Conservation (phyloP, 2,888 invertebrate species). For the Drosophila merina region DNA sequence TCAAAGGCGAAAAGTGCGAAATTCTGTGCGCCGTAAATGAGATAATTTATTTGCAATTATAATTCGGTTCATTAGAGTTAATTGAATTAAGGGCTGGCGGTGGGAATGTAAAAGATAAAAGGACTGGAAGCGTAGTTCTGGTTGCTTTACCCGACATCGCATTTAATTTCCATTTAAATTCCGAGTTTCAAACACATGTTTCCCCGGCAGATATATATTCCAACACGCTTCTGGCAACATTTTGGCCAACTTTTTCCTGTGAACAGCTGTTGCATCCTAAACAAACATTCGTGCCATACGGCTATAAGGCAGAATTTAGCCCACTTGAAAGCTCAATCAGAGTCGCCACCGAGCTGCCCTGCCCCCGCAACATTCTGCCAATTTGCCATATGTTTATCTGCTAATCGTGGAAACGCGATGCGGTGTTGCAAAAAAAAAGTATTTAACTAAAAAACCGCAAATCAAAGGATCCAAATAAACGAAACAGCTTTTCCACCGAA, state of each 20-base stretch:
- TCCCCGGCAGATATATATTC: not conserved
- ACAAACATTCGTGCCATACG: slow-evolving; percentile 24
- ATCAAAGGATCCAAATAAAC: slow-evolving; percentile 19
- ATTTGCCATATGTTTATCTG: slow-evolving; percentile 47
- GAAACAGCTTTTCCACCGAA: slow-evolving; percentile 34
- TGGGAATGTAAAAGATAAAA: slow-evolving; percentile 19
- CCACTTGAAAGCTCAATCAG: slow-evolving; percentile 38
- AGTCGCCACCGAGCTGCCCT: slow-evolving; percentile 16
- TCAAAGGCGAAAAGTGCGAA: slow-evolving; percentile 25
- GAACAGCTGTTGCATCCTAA: slow-evolving; percentile 42
- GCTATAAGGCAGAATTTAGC: slow-evolving; percentile 4
- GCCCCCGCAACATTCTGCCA: slow-evolving; percentile 2
- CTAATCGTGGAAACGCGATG: slow-evolving; percentile 48
- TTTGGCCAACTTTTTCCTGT: not conserved
- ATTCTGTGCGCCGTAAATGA: slow-evolving; percentile 20
- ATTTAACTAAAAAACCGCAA: slow-evolving; percentile 39
- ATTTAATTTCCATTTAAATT: not conserved
- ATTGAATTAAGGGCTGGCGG: slow-evolving; percentile 28
- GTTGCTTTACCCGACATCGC: too few relatives aligned
- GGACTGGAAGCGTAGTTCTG: not conserved
- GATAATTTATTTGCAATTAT: slow-evolving; percentile 52
- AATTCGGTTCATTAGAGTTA: slow-evolving; percentile 45
- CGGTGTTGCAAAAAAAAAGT: slow-evolving; percentile 29
- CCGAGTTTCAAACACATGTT: not conserved
- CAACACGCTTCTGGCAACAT: not conserved